These are phyloP conservation scores for Tribolium madens DNA, from an alignment of 1,140 invertebrate species.

Conservation along the genomic window DNA sequence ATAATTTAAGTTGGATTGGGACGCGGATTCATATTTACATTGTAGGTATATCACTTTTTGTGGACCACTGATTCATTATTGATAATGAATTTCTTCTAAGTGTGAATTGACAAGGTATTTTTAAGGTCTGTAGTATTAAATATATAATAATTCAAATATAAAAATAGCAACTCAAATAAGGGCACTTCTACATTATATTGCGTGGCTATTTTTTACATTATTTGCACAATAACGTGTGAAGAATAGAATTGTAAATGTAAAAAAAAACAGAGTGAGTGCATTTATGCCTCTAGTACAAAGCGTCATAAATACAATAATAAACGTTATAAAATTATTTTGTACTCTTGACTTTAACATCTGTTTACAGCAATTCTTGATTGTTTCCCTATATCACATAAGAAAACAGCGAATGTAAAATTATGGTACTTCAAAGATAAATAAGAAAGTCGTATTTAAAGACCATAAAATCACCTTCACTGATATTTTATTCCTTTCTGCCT, in stretches of 20 bases:
- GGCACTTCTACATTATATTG: background rate
- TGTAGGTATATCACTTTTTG: too few relatives aligned
- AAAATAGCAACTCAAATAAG: constrained; percentile 3
- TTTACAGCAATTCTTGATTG: background rate
- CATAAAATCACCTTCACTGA: background rate
- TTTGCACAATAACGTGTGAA: background rate
- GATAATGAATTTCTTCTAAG: too few relatives aligned
- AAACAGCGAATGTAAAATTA: background rate
- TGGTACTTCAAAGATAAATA: too few relatives aligned
- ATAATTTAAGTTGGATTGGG: too few relatives aligned
- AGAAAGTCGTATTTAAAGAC: background rate
- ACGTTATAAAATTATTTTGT: background rate
- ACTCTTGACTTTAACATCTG: background rate
- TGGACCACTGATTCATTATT: too few relatives aligned
- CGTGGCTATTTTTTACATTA: background rate
- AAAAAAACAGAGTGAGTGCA: background rate
- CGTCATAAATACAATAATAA: background rate
- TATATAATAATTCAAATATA: background rate
- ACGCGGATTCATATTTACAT: too few relatives aligned
- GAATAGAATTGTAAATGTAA: background rate
- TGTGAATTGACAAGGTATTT: background rate
- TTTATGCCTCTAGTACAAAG: background rate
- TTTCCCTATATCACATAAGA: background rate
- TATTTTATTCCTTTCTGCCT: background rate
- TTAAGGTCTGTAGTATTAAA: background rate